phyloP scores from a whole-genome alignment of 2,113 vertebrate species.

The Columbina picui region DNA sequence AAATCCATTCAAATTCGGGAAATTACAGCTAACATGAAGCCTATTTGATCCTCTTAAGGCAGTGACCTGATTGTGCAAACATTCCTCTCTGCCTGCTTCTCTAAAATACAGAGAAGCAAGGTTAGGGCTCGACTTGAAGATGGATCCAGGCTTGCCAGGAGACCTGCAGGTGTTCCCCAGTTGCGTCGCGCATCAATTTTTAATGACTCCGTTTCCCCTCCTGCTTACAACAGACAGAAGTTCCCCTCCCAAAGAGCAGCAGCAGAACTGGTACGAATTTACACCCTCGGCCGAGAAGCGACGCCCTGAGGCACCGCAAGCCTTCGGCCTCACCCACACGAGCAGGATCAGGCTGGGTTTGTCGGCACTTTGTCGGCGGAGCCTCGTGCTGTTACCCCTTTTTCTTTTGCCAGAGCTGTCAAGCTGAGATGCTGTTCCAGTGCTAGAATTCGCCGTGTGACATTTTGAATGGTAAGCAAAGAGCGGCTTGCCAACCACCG shows the following conservation, averaged over 20 bases:
- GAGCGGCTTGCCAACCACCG: not conserved
- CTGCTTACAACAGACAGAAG: not conserved
- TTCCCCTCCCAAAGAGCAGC: not conserved
- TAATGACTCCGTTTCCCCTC: not conserved
- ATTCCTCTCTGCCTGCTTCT: not conserved
- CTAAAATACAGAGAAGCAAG: not conserved
- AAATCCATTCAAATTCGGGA: constrained; percentile 41
- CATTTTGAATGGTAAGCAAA: constrained; percentile 46
- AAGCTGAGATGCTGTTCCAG: not conserved
- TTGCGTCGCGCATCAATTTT: not conserved
- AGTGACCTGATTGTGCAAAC: constrained; percentile 27
- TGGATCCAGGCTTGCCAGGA: not conserved
- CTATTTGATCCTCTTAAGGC: constrained; percentile 52
- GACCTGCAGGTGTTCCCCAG: not conserved
- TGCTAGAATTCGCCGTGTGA: not conserved
- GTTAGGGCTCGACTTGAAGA: not conserved
- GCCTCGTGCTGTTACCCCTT: constrained; percentile 14
- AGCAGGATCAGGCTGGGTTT: not conserved
- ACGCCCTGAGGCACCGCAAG: not conserved
- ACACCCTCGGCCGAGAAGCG: not conserved
- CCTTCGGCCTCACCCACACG: constrained; percentile 2
- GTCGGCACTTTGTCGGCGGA: not conserved
- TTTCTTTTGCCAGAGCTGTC: constrained; percentile 50
- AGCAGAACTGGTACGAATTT: not conserved
- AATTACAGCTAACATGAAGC: constrained; percentile 25